Evolutionary conservation across 2,113 vertebrate species (phyloP).

Genomic region (Urocitellus parryii): DNA sequence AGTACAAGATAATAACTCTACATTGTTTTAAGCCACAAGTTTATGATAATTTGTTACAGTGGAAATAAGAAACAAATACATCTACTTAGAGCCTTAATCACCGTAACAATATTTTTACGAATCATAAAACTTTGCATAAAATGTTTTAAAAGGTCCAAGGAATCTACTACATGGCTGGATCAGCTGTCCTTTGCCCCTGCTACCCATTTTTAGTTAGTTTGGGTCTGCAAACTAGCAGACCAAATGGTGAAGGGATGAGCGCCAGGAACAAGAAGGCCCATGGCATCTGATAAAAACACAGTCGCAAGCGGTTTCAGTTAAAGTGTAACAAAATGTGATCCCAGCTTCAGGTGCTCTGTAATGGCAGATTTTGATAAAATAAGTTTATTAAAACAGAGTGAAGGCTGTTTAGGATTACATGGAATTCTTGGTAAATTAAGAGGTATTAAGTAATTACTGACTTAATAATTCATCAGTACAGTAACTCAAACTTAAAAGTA

Average conservation of each 20-base stretch:
- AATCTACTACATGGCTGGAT: background rate
- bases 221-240: background rate
- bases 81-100: background rate
- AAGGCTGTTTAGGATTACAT: background rate
- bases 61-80: background rate
- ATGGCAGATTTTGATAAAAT: background rate
- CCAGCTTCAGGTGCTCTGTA: background rate
- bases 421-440: background rate
- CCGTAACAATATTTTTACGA: background rate
- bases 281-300: background rate
- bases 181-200: background rate
- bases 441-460: background rate
- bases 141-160: conserved; percentile 18
- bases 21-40: background rate
- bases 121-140: background rate
- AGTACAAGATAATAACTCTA: background rate
- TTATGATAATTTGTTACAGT: background rate
- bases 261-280: background rate
- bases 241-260: background rate
- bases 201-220: background rate
- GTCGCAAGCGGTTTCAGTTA: background rate
- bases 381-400: background rate
- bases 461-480: background rate
- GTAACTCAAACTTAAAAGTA: background rate
- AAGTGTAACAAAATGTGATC: background rate